Evolutionary conservation across 2,888 invertebrate species (phyloP).

Genomic region (Agriopis aurantiaria): DNA sequence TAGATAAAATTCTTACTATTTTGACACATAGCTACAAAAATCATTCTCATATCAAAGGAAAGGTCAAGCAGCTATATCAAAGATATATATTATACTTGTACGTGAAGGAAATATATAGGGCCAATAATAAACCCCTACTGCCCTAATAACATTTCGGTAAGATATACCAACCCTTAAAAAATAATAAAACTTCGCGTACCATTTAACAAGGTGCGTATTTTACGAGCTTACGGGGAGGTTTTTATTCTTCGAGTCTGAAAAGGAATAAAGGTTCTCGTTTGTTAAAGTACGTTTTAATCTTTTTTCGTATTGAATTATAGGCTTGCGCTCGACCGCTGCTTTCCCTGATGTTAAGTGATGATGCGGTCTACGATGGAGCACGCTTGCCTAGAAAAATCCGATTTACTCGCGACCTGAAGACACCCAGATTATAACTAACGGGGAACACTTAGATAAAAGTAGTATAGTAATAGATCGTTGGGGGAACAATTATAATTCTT

Average conservation of each 20-base stretch:
- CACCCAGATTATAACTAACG: too few species aligned
- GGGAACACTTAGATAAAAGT: too few species aligned
- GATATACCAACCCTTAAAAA: constrained; percentile 32
- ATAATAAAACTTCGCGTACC: constrained; percentile 32
- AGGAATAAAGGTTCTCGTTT: constrained; percentile 8
- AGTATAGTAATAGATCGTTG: too few species aligned
- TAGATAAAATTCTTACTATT: background rate
- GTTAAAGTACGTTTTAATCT: background rate
- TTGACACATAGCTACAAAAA: constrained; percentile 1
- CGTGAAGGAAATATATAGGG: constrained; percentile 26
- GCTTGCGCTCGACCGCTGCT: too few species aligned
- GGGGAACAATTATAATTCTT: too few species aligned
- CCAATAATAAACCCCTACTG: constrained; percentile 24
- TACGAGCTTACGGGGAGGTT: constrained; percentile 1
- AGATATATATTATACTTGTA: constrained; percentile 19
- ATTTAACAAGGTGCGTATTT: constrained; percentile 27
- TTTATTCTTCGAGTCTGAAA: background rate
- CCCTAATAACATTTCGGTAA: constrained; percentile 29
- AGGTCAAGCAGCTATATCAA: constrained; percentile 15
- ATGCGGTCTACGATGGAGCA: too few species aligned
- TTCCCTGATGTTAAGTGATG: too few species aligned
- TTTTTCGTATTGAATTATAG: background rate
- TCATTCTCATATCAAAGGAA: constrained; percentile 14
- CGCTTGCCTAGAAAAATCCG: too few species aligned
- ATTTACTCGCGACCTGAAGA: too few species aligned